phyloP scores from a whole-genome alignment of 2,888 invertebrate species.

The Nasonovia ribisnigri region DNA sequence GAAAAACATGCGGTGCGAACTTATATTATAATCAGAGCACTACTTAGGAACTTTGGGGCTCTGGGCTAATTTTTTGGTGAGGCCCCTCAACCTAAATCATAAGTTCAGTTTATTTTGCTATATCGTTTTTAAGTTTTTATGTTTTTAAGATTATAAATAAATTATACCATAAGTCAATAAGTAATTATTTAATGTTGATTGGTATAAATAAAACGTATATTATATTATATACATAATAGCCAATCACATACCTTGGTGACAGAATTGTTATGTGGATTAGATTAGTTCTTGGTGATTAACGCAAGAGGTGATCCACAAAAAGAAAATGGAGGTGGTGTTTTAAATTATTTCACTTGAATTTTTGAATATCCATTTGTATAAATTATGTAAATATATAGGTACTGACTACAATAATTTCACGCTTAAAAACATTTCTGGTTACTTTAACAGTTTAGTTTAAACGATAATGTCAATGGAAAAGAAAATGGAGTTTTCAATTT shows the following conservation, averaged over 20 bases:
- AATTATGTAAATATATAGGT: neutral
- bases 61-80: too few species aligned
- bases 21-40: neutral
- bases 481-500: neutral
- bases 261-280: neutral
- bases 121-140: too few species aligned
- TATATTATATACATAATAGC: too few species aligned
- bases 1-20: neutral
- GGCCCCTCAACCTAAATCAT: too few species aligned
- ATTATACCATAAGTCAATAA: too few species aligned
- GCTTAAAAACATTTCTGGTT: neutral
- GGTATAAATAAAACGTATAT: too few species aligned
- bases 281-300: neutral
- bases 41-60: too few species aligned
- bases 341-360: neutral
- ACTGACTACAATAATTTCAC: neutral
- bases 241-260: too few species aligned
- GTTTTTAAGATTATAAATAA: too few species aligned
- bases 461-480: neutral
- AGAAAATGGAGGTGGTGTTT: neutral
- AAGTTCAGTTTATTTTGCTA: too few species aligned
- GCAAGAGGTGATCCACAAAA: neutral
- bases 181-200: too few species aligned
- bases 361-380: neutral
- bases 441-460: neutral